These are phyloP conservation scores for Harpagoxenus sublaevis DNA, from an alignment of 2,888 invertebrate genomes.

Conservation along the genomic window DNA sequence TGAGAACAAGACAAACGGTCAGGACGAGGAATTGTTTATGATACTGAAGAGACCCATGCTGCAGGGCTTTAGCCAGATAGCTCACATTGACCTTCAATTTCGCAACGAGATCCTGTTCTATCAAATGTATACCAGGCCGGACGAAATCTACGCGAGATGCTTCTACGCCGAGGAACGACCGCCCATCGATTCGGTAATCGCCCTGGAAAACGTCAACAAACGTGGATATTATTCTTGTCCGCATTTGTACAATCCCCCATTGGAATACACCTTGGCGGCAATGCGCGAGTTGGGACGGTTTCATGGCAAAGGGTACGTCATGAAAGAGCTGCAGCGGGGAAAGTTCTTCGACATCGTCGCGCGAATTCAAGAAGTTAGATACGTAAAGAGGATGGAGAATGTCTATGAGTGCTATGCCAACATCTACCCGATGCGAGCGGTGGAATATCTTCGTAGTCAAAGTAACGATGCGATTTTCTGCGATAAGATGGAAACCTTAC, in stretches of 20 bases:
- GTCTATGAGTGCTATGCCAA: constrained; percentile 19
- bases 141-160: constrained; percentile 62
- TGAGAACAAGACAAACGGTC: not conserved
- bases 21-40: constrained; percentile 32
- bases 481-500: constrained; percentile 65
- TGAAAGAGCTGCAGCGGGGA: constrained; percentile 72
- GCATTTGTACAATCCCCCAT: constrained; percentile 61
- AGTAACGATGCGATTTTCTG: constrained; percentile 69
- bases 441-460: constrained; percentile 69
- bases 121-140: constrained; percentile 57
- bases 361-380: constrained; percentile 69
- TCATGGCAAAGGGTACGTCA: constrained; percentile 78
- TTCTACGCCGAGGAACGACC: constrained; percentile 60
- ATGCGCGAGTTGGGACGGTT: constrained; percentile 79
- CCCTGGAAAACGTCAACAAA: constrained; percentile 75
- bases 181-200: constrained; percentile 66
- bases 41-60: constrained; percentile 69
- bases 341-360: constrained; percentile 72
- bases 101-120: constrained; percentile 83
- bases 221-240: constrained; percentile 71
- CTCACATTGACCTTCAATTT: constrained; percentile 65
- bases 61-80: not conserved
- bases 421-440: constrained; percentile 52
- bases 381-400: not conserved
- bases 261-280: constrained; percentile 76